A percentile compares a stretch with the other conserved stretches of the same genome.
phyloP scores from a whole-genome alignment of 2,888 invertebrate species.

The Brenthis daphne region DNA sequence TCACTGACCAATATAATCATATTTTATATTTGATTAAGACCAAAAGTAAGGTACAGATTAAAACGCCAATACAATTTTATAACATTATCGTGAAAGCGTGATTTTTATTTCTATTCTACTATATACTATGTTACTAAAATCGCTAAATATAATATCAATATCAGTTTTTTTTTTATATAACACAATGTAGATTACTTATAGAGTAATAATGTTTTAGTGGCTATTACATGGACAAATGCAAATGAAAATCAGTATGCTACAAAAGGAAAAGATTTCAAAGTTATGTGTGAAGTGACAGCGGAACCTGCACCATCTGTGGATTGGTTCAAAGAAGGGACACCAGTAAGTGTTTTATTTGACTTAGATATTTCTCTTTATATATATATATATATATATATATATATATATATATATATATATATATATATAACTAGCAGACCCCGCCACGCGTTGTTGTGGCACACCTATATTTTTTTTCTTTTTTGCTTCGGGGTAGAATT shows the following conservation, averaged over 20 bases:
- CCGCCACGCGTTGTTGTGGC: too few relatives aligned
- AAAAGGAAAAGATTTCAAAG: conserved; percentile 87
- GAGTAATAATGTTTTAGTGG: conserved; percentile 79
- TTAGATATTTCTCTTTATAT: not conserved
- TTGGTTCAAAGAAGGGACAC: conserved; percentile 90
- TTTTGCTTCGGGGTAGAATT: too few relatives aligned
- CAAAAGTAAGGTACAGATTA: too few relatives aligned
- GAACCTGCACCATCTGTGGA: conserved; percentile 92
- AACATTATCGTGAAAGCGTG: too few relatives aligned
- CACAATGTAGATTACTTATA: not conserved
- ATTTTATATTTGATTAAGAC: too few relatives aligned
- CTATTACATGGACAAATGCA: conserved; percentile 93
- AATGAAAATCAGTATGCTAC: conserved; percentile 92
- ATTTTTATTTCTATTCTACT: too few relatives aligned
- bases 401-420: not conserved
- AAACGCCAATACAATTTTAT: too few relatives aligned
- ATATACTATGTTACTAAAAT: too few relatives aligned
- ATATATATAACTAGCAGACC: too few relatives aligned
- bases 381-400: too few relatives aligned
- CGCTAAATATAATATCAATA: not conserved
- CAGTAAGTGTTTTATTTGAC: conserved; percentile 64
- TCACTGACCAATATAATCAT: too few relatives aligned
- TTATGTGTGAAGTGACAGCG: conserved; percentile 92
- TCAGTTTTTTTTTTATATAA: not conserved
- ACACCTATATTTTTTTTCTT: too few relatives aligned